Evolutionary conservation across 2,888 invertebrate genomes (phyloP).

Genomic region (Hipparchia semele): DNA sequence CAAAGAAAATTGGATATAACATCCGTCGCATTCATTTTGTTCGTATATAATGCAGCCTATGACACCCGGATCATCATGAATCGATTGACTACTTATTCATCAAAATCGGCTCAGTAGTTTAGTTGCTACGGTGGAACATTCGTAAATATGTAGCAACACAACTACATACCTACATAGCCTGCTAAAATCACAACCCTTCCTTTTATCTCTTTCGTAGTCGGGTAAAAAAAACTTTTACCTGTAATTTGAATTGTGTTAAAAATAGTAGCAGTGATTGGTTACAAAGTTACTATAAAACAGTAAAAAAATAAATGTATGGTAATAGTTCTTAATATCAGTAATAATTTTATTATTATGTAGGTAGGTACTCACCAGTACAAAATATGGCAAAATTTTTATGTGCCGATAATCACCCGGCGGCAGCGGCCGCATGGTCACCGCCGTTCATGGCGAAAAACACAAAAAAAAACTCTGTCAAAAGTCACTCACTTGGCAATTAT

Average conservation of each 20-base stretch:
- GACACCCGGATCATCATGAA: too few species aligned
- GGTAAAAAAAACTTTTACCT: background rate
- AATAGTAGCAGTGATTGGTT: constrained; percentile 19
- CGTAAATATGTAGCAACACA: too few species aligned
- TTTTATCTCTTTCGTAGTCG: too few species aligned
- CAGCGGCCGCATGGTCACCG: constrained; percentile 58
- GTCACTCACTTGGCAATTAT: constrained; percentile 32
- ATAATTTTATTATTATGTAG: background rate
- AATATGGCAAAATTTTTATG: constrained; percentile 53
- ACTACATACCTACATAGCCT: too few species aligned
- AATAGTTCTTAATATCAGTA: background rate
- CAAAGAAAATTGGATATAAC: too few species aligned
- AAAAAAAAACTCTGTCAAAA: constrained; percentile 43
- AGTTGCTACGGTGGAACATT: too few species aligned
- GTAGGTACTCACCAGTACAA: constrained; percentile 61
- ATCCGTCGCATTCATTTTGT: too few species aligned
- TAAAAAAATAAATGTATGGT: background rate
- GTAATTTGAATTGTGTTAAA: background rate
- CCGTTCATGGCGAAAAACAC: constrained; percentile 59
- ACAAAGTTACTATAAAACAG: background rate
- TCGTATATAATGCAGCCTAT: too few species aligned
- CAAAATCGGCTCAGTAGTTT: too few species aligned
- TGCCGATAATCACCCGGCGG: constrained; percentile 63
- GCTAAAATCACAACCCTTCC: too few species aligned
- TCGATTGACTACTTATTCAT: too few species aligned